These are phyloP conservation scores for Meandrina meandrites DNA, from an alignment of 92 coral and sea anemone genomes.

Conservation along the genomic window DNA sequence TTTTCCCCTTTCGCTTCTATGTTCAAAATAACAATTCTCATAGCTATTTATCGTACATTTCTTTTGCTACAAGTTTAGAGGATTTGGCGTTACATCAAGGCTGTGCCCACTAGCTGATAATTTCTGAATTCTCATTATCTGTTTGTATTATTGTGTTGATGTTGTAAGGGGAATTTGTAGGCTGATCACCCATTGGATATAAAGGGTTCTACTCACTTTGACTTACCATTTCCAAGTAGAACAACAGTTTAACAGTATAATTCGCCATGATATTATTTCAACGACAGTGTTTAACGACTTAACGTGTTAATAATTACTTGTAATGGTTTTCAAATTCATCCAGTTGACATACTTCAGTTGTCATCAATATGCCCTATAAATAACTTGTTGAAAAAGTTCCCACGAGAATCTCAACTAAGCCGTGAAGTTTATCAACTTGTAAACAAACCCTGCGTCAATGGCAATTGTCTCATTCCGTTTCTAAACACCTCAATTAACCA, in stretches of 20 bases:
- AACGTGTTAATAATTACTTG: constrained; percentile 22
- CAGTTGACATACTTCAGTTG: constrained; percentile 13
- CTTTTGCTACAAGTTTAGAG: not conserved
- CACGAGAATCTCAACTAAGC: constrained; percentile 46
- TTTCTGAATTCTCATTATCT: not conserved
- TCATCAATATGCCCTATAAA: constrained; percentile 25
- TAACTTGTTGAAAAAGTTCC: constrained; percentile 36
- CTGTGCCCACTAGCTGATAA: not conserved
- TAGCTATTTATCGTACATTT: not conserved
- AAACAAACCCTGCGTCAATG: constrained; percentile 9
- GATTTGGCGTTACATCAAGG: not conserved
- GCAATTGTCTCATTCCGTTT: not conserved
- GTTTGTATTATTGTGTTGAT: not conserved
- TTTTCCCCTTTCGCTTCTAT: not conserved
- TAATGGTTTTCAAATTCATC: not conserved
- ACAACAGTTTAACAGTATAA: not conserved
- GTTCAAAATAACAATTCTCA: not conserved
- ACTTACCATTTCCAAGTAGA: not conserved
- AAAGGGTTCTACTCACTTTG: not conserved
- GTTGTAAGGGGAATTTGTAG: not conserved
- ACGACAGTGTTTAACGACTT: constrained; percentile 20
- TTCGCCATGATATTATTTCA: not conserved
- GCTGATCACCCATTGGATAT: not conserved
- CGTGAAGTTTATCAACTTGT: constrained; percentile 34
- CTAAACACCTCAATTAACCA: not conserved